Percentiles rank a stretch among this genome's conserved stretches.
phyloP scores from a whole-genome alignment of 2,888 invertebrate species.

The Nemotelus pantherinus region DNA sequence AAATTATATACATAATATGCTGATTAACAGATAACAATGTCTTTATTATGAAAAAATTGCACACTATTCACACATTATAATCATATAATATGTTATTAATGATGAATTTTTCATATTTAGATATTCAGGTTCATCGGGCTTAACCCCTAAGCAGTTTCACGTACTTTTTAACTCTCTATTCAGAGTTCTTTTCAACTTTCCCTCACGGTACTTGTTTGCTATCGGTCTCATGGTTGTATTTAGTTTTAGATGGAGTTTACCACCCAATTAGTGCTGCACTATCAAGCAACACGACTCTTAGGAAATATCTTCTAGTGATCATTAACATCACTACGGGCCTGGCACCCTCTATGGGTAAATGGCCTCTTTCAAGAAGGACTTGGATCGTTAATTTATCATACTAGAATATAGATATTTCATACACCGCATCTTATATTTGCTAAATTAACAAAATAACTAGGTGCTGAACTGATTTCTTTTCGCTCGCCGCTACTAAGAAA shows the following conservation, averaged over 20 bases:
- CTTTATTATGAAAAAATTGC: constrained; percentile 66
- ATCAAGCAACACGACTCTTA: constrained; percentile 69
- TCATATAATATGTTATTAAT: constrained; percentile 52
- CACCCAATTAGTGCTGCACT: constrained; percentile 59
- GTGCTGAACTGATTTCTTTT: constrained; percentile 51
- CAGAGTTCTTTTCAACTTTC: constrained; percentile 55
- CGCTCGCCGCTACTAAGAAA: constrained; percentile 69
- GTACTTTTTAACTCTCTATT: constrained; percentile 62
- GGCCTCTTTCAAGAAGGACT: constrained; percentile 68
- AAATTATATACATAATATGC: constrained; percentile 41
- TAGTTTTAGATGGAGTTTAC: constrained; percentile 71
- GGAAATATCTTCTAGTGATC: constrained; percentile 53
- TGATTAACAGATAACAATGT: constrained; percentile 68
- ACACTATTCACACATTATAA: constrained; percentile 58
- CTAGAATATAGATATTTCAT: background rate
- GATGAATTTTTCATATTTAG: constrained; percentile 57
- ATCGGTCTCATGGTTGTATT: constrained; percentile 62
- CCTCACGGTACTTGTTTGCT: no score
- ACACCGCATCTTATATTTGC: constrained; percentile 56
- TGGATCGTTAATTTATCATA: constrained; percentile 53
- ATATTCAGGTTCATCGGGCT: no score
- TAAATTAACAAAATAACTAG: constrained; percentile 64
- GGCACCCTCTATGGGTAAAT: constrained; percentile 67
- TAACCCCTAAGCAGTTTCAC: constrained; percentile 43
- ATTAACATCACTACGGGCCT: constrained; percentile 65